Conservation (phyloP, 2,113 vertebrate species). For the Zingel zingel region DNA sequence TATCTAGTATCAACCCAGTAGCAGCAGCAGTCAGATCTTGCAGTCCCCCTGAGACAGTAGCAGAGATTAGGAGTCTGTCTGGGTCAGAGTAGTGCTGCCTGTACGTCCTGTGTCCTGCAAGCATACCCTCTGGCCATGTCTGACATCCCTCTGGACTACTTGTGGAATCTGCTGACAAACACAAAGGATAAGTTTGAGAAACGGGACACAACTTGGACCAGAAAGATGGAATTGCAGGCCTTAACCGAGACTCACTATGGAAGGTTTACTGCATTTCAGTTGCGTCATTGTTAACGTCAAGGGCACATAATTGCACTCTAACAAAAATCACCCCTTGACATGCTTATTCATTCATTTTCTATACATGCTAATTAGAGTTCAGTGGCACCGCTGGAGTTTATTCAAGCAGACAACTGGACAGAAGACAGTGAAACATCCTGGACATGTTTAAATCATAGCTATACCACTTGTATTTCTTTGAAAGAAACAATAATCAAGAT, state of each 20-base stretch:
- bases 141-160: conserved; percentile 37
- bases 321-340: background rate
- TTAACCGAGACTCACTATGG: background rate
- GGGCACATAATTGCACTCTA: background rate
- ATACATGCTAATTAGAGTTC: conserved; percentile 18
- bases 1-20: conserved; percentile 6
- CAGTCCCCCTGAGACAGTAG: conserved; percentile 24
- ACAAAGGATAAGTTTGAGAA: conserved; percentile 25
- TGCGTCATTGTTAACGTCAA: background rate
- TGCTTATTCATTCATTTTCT: background rate
- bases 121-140: conserved; percentile 14
- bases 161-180: conserved; percentile 49
- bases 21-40: conserved; percentile 9
- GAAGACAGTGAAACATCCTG: background rate
- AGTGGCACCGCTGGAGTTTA: background rate
- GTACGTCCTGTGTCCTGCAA: conserved; percentile 33
- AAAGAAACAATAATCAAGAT: background rate
- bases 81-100: conserved; percentile 24
- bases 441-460: background rate
- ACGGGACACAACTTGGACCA: background rate
- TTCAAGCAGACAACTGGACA: background rate
- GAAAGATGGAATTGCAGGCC: background rate
- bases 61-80: conserved; percentile 16
- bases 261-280: background rate
- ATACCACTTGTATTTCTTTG: background rate